Base-by-base conservation (phyloP, 2,797 vertebrate genomes). In the Sebastes matsubarae region DNA sequence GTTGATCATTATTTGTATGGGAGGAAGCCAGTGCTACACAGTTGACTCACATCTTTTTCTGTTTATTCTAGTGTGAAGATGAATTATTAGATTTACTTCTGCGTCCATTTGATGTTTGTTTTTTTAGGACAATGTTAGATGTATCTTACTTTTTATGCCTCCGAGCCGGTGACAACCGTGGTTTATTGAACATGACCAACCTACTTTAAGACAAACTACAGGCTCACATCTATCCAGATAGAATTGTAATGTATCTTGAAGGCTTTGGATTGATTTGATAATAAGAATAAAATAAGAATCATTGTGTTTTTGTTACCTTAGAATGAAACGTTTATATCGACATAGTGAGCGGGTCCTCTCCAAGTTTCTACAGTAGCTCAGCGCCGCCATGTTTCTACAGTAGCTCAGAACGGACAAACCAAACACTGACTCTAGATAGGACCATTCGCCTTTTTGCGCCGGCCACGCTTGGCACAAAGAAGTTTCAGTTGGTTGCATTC, bases 141-240 rank as follows among this genome's bases (percentile, higher is more conserved):
- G 4, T 50, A 27, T n/a, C 50, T 24, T 30, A 14, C 14, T 12
- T 68, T 25, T 52, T 6, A 46, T 46, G 42, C 42, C 14, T 46
- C 6, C 16, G 0, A 18, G 42, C 16, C 0, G 1, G 16, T 6
- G 6, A 46, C 16, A 46, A 16, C 42, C 4, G 13, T 16, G 38
- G 38, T 64, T 68, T 27, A 34, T 52, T 68, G 4, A 32, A 72
- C 16, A 60, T 27, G 12, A 63, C 14, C 2, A 30, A 5, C 34
- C 6, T 58, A 7, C 8, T 4, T 60, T 8, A 24, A 38, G 29
- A 59, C 14, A 57, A 32, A 50, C 27, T 16, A 29, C 36, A 66
- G 5, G 13, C 22, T 36, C 16, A 34, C 13, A 70, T 42, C 8
- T 34, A 12, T 57, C 22, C 1, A 1, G 42, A 55, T 14, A 24